phyloP scores from a whole-genome alignment of 2,113 vertebrate species.

The Phylloscopus trochilus region DNA sequence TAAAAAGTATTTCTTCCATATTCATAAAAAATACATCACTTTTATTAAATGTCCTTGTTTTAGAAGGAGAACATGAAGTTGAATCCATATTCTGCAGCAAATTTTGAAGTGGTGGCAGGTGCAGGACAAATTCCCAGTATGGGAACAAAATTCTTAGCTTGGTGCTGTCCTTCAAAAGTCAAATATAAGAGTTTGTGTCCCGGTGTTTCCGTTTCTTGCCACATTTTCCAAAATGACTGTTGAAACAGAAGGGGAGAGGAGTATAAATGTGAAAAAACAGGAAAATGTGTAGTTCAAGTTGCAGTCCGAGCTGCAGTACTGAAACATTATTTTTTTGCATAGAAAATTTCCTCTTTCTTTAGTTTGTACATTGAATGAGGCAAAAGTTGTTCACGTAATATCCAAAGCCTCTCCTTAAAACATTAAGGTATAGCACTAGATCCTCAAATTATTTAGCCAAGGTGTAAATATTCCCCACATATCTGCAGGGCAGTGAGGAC shows the following conservation, averaged over 20 bases:
- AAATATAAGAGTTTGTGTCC: constrained; percentile 54
- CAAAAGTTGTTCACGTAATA: neutral
- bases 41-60: constrained; percentile 1
- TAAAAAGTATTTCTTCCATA: constrained; percentile 28
- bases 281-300: neutral
- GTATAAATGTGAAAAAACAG: neutral
- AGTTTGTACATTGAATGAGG: neutral
- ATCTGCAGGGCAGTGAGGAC: neutral
- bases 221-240: constrained; percentile 13
- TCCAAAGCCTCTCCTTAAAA: neutral
- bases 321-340: neutral
- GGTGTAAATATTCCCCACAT: neutral
- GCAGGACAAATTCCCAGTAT: neutral
- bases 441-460: neutral
- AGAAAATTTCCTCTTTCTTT: neutral
- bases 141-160: neutral
- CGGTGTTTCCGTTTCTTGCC: constrained; percentile 46
- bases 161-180: constrained; percentile 3
- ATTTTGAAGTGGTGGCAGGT: neutral
- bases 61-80: neutral
- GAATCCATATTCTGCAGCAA: neutral
- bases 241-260: neutral
- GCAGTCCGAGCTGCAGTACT: neutral
- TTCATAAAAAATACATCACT: constrained; percentile 38
- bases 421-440: neutral